Base-by-base conservation (phyloP, 2,888 invertebrate species). In the Cremastobaeus sp. region DNA sequence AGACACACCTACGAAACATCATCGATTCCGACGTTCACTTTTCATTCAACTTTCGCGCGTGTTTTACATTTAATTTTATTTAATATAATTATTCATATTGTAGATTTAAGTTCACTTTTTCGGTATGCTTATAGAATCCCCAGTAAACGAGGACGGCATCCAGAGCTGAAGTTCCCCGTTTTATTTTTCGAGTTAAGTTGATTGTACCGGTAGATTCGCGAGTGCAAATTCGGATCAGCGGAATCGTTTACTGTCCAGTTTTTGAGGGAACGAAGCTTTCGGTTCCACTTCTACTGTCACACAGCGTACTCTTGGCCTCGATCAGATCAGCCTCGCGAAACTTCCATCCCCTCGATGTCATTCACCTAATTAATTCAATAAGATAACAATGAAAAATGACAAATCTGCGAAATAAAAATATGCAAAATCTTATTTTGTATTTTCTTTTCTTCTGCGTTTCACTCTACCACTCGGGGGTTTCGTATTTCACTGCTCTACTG, bases 221-320 rank as follows among this genome's bases (percentile, higher is more conserved):
- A 0, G 4, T 45, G 20, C 48, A 39, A 48, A 55, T 28, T 32
- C 32, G 12, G 2, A 39, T 3, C 32, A 41, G 48, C 55, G 20
- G 55, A 15, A 9, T 59, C 39, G 52, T 70, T 60, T 62, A 62
- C 41, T 70, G 70, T 28, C 55, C 15, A 25, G 43, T 48, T 48
- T 41, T 62, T 39, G 48, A 45, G 73, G 73, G 73, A 68, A 64
- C 62, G 57, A 68, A 73, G 62, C 62, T 60, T 72, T 43, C 32
- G 32, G 28, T 50, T 60, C 54, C 30, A 12, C 37, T 28, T 32
- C 47, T 41, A 9, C 54, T 41, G 39, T 66, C 47, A 30, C 11
- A 71, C n/a, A 45, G 64, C 47, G 72, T 76, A 72, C 72, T 72
- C 76, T 76, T 76, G 76, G 76, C 69, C 69, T 70, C 57, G 39